phyloP scores from a whole-genome alignment of 2,888 invertebrate genomes.

The Branchellion lobata region DNA sequence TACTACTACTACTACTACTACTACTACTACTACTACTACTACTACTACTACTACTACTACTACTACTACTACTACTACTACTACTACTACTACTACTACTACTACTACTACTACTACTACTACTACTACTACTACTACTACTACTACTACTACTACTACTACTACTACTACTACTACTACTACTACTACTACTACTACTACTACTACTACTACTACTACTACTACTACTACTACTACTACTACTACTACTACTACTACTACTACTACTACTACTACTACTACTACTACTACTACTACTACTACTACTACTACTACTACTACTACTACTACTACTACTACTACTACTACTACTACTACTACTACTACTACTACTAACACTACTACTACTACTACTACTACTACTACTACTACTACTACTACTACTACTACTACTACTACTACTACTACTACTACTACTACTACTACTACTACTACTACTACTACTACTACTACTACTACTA shows the following conservation, averaged over 20 bases:
- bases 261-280: constrained; percentile 29
- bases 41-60: constrained; percentile 32
- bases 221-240: constrained; percentile 29
- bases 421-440: constrained; percentile 17
- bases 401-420: constrained; percentile 31
- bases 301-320: constrained; percentile 38
- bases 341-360: constrained; percentile 20
- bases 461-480: constrained; percentile 5
- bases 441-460: background rate
- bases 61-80: constrained; percentile 38
- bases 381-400: constrained; percentile 24
- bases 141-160: constrained; percentile 32
- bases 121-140: constrained; percentile 36
- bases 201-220: constrained; percentile 29
- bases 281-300: constrained; percentile 20
- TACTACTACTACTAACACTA: constrained; percentile 1
- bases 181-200: constrained; percentile 29
- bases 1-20: constrained; percentile 30
- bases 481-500: constrained; percentile 36
- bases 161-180: constrained; percentile 29
- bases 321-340: constrained; percentile 33
- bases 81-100: constrained; percentile 35
- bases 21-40: constrained; percentile 29
- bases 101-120: constrained; percentile 34
- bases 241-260: constrained; percentile 29